Evolutionary conservation across 2,113 vertebrate genomes (phyloP).

Genomic region (Callionymus lyra): DNA sequence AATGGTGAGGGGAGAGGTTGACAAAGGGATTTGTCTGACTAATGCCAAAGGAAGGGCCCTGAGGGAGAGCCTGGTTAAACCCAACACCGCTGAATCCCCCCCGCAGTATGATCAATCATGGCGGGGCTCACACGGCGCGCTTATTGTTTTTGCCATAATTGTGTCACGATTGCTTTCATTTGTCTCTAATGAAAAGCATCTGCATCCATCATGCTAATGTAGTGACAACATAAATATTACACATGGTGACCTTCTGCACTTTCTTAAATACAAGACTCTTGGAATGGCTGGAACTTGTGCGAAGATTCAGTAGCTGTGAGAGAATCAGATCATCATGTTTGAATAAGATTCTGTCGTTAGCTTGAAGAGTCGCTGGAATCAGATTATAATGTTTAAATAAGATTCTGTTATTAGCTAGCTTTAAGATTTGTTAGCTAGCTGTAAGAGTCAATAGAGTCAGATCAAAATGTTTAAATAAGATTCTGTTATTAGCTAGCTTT

Average conservation of each 20-base stretch:
- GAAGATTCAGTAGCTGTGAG: background rate
- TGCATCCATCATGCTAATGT: conserved; percentile 55
- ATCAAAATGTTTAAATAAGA: too few relatives aligned
- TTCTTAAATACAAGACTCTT: conserved; percentile 15
- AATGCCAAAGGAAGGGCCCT: conserved; percentile 57
- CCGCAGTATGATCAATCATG: conserved; percentile 60
- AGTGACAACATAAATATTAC: conserved; percentile 49
- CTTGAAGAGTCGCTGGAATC: too few relatives aligned
- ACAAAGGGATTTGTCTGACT: conserved; percentile 69
- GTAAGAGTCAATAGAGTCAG: too few relatives aligned
- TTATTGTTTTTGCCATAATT: conserved; percentile 66
- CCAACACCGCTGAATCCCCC: conserved; percentile 45
- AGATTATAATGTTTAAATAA: too few relatives aligned
- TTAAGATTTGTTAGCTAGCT: too few relatives aligned
- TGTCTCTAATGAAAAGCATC: conserved; percentile 62
- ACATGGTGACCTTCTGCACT: conserved; percentile 23
- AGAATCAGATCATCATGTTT: too few relatives aligned
- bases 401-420: too few relatives aligned
- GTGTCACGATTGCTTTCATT: conserved; percentile 59
- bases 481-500: too few relatives aligned
- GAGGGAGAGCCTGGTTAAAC: conserved; percentile 59
- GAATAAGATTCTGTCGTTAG: too few relatives aligned
- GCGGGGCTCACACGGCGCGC: conserved; percentile 43
- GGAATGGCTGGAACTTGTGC: conserved; percentile 2
- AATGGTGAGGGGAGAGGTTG: conserved; percentile 57